phyloP scores from a whole-genome alignment of 2,113 vertebrate genomes.

The Salvelinus fontinalis region DNA sequence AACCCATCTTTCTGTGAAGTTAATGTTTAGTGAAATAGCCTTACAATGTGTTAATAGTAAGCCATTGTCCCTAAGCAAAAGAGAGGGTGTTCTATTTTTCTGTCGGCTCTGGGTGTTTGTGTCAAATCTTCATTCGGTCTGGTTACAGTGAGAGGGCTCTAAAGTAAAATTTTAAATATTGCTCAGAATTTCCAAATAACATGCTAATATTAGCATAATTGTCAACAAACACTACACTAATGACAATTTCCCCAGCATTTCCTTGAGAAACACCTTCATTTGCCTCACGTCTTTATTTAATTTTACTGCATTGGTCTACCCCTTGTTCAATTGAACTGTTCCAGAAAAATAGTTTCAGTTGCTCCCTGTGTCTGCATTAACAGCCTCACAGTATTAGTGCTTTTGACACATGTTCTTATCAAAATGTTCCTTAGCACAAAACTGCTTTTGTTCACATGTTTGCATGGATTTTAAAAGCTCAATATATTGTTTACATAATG shows the following conservation, averaged over 20 bases:
- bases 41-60: constrained; percentile 32
- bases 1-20: constrained; percentile 16
- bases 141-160: constrained; percentile 11
- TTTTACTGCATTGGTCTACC: neutral
- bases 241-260: neutral
- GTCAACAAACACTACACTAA: neutral
- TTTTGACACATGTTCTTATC: neutral
- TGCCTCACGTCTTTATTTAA: neutral
- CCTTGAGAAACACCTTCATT: neutral
- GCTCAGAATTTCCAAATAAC: neutral
- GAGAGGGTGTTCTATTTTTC: constrained; percentile 31
- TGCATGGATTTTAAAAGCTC: neutral
- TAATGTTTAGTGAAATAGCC: constrained; percentile 44
- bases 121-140: constrained; percentile 27
- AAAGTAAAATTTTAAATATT: neutral
- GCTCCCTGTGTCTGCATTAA: constrained; percentile 17
- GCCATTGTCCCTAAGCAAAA: constrained; percentile 17
- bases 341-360: neutral
- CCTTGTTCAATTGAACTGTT: neutral
- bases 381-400: neutral
- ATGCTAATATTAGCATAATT: neutral
- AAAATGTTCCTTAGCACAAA: neutral
- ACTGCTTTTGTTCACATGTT: constrained; percentile 37
- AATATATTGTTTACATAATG: neutral
- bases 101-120: constrained; percentile 11